These are phyloP conservation scores for Tupiocoris notatus DNA, from an alignment of 2,888 invertebrate species.

Conservation along the genomic window DNA sequence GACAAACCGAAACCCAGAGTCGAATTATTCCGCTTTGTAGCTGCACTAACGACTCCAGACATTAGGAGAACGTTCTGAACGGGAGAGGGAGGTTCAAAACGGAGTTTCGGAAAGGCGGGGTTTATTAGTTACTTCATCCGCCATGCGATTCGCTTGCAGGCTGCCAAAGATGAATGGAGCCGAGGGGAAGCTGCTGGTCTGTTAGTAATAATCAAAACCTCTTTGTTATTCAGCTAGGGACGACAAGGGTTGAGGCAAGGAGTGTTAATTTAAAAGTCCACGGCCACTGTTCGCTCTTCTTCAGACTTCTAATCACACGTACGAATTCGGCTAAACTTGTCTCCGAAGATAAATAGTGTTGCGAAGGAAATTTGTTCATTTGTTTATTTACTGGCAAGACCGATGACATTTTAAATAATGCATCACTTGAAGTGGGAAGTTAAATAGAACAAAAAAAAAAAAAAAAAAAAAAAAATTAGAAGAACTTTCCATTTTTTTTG, in stretches of 20 bases:
- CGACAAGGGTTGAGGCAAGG: background rate
- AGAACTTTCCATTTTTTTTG: no score
- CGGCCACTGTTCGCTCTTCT: background rate
- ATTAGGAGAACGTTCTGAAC: background rate
- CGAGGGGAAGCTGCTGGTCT: background rate
- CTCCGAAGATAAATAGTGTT: no score
- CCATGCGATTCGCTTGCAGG: background rate
- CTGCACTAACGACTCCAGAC: background rate
- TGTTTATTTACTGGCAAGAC: no score
- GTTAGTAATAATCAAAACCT: constrained; percentile 37
- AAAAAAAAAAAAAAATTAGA: no score
- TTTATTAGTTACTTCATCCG: background rate
- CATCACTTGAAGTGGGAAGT: no score
- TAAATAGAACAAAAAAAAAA: no score
- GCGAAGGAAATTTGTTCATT: no score
- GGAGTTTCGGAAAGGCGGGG: background rate
- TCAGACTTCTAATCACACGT: background rate
- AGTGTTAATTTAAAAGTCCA: constrained; percentile 33
- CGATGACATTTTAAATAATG: no score
- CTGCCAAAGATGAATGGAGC: background rate
- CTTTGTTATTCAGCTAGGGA: constrained; percentile 26
- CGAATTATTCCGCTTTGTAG: background rate
- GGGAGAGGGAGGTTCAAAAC: background rate
- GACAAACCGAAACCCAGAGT: background rate
- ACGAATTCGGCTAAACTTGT: background rate